phyloP scores from a whole-genome alignment of 2,113 vertebrate genomes.

The Tyto alba region DNA sequence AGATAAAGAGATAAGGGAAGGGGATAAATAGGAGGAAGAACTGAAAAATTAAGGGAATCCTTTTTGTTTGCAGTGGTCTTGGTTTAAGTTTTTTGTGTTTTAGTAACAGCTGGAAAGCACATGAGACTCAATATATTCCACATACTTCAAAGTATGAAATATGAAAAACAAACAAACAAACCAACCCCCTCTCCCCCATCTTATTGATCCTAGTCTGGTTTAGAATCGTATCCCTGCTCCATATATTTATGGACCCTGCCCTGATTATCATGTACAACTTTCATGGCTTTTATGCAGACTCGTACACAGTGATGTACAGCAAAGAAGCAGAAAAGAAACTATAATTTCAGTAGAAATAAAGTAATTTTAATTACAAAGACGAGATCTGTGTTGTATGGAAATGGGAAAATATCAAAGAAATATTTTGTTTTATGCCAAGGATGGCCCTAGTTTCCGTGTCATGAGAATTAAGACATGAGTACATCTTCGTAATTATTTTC shows the following conservation, averaged over 20 bases:
- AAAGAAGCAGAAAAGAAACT: background rate
- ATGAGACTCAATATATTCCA: background rate
- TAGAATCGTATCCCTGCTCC: background rate
- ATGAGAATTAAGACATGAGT: background rate
- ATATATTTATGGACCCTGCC: background rate
- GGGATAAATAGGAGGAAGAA: background rate
- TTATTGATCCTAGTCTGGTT: background rate
- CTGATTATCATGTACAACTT: background rate
- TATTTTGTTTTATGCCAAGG: background rate
- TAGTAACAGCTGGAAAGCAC: background rate
- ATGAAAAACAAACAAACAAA: accelerated
- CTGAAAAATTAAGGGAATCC: background rate
- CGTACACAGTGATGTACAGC: background rate
- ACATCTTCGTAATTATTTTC: background rate
- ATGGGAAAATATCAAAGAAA: background rate
- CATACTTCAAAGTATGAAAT: background rate
- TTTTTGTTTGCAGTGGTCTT: background rate
- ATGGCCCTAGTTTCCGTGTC: background rate
- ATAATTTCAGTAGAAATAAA: background rate
- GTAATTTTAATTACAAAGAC: background rate
- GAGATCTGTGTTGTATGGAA: background rate
- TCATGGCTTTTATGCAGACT: background rate
- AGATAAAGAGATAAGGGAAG: background rate
- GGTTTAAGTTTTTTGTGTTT: background rate
- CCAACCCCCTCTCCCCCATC: accelerated